These are phyloP conservation scores for Hydrozoanthus gracilis DNA, from an alignment of 92 coral and sea anemone genomes.

Conservation along the genomic window DNA sequence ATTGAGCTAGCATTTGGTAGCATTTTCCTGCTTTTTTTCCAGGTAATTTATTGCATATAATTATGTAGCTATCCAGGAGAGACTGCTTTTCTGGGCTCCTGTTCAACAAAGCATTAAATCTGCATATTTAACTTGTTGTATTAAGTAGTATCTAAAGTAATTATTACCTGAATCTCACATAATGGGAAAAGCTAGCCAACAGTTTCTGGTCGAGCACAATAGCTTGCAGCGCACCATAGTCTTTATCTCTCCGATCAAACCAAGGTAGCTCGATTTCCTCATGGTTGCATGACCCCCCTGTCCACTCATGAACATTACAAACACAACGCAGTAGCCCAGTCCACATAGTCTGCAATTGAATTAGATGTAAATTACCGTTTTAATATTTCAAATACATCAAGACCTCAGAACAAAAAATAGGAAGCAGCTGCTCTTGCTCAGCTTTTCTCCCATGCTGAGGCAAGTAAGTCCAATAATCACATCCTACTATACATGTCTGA, in stretches of 20 bases:
- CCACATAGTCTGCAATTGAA: slow-evolving; percentile 47
- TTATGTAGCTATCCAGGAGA: too few species aligned
- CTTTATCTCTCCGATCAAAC: slow-evolving; percentile 62
- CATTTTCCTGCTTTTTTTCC: too few species aligned
- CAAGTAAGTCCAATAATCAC: too few species aligned
- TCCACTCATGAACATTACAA: slow-evolving; percentile 63
- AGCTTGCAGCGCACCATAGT: slow-evolving; percentile 58
- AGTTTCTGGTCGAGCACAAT: slow-evolving; percentile 48
- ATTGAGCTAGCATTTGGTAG: too few species aligned
- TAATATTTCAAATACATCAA: background rate
- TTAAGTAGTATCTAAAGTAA: background rate
- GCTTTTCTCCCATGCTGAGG: too few species aligned
- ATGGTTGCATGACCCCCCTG: slow-evolving; percentile 58
- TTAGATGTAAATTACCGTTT: background rate
- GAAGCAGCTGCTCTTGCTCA: too few species aligned
- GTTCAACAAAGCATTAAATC: too few species aligned
- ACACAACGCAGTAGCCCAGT: slow-evolving; percentile 57
- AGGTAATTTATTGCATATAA: too few species aligned
- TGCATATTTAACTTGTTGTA: too few species aligned
- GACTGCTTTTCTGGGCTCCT: too few species aligned
- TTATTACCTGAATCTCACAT: slow-evolving; percentile 60
- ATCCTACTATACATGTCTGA: too few species aligned
- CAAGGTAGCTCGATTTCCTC: slow-evolving; percentile 47
- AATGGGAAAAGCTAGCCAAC: slow-evolving; percentile 56
- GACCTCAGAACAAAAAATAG: background rate